Conservation (phyloP, 2,113 vertebrate species). For the Calyptomena viridis region DNA sequence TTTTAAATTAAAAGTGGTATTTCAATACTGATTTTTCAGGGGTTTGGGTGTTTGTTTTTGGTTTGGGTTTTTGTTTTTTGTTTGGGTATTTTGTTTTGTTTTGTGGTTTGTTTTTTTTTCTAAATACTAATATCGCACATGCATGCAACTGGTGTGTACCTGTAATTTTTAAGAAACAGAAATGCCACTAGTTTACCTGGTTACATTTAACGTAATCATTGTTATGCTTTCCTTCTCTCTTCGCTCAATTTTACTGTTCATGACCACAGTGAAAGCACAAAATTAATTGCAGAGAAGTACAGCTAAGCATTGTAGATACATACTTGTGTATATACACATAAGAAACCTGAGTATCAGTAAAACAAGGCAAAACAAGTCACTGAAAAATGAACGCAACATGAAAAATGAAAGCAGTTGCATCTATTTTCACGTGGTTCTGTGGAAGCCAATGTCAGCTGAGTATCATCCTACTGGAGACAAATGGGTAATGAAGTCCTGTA, state of each 20-base stretch:
- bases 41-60: no score
- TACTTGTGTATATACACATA: not conserved
- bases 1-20: not conserved
- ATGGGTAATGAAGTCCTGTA: not conserved
- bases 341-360: not conserved
- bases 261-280: not conserved
- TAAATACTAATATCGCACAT: not conserved
- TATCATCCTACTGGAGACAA: not conserved
- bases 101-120: not conserved
- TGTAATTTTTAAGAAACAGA: not conserved
- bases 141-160: accelerated
- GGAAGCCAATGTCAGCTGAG: not conserved
- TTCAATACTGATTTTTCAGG: not conserved
- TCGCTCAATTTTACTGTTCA: not conserved
- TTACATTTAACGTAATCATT: not conserved
- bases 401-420: not conserved
- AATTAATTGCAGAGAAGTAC: not conserved
- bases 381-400: not conserved
- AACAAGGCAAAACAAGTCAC: not conserved
- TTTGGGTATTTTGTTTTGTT: no score
- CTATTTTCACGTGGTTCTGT: not conserved
- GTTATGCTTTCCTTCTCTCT: not conserved
- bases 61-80: not conserved
- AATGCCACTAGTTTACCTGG: not conserved
- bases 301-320: not conserved